Percentiles rank a stretch among this genome's conserved stretches.
Evolutionary conservation across 2,888 invertebrate genomes (phyloP).

Genomic region (Tanytarsus gracilentus): DNA sequence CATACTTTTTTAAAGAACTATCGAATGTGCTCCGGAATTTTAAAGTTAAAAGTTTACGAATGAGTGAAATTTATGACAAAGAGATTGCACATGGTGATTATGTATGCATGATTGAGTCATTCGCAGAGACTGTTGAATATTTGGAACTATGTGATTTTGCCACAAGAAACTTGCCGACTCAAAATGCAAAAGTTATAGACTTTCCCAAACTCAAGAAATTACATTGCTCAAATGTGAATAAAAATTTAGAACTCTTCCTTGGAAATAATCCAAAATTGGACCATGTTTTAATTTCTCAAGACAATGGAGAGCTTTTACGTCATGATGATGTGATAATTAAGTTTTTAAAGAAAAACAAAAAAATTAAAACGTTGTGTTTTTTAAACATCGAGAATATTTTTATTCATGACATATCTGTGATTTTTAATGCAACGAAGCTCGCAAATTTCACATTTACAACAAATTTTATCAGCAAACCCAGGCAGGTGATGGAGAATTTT

Average conservation of each 20-base stretch:
- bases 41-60: background rate
- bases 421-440: background rate
- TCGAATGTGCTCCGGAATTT: background rate
- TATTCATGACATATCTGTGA: background rate
- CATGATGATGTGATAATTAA: slow-evolving; percentile 6
- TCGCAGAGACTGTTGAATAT: background rate
- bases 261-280: background rate
- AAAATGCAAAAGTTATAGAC: background rate
- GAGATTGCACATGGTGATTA: background rate
- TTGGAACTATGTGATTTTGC: slow-evolving; percentile 1
- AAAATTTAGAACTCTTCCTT: slow-evolving; percentile 17
- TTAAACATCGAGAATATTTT: slow-evolving; percentile 4
- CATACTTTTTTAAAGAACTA: background rate
- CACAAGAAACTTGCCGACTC: background rate
- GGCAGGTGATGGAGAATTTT: slow-evolving; percentile 1
- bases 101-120: background rate
- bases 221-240: background rate
- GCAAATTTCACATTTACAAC: background rate
- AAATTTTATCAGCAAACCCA: background rate
- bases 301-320: background rate
- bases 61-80: background rate
- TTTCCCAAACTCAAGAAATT: slow-evolving; percentile 9
- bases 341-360: slow-evolving; percentile 1
- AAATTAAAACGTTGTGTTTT: slow-evolving; percentile 7
- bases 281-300: background rate